Conservation (phyloP, 2,113 vertebrate genomes). For the Chaetorhynchus papuensis region DNA sequence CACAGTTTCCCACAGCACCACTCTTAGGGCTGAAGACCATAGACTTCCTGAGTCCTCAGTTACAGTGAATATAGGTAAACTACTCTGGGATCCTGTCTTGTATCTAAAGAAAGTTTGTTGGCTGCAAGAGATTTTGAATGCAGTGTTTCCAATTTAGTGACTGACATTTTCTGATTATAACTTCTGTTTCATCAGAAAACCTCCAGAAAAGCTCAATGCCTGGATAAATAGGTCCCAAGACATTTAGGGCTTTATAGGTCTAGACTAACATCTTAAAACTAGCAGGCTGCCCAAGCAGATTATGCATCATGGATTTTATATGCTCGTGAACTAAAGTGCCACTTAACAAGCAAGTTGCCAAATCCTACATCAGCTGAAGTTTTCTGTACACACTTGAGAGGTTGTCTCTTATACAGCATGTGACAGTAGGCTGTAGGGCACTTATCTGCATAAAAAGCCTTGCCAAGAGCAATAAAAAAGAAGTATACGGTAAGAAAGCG, state of each 20-base stretch:
- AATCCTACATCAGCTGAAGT: background rate
- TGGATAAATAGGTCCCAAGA: conserved; percentile 2
- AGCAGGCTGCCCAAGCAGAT: background rate
- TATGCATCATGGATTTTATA: background rate
- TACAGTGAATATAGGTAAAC: background rate
- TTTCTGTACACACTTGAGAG: background rate
- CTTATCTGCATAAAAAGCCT: background rate
- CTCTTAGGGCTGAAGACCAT: background rate
- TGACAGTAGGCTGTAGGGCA: background rate
- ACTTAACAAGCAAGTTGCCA: conserved; percentile 1
- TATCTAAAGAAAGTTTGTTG: background rate
- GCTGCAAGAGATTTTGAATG: background rate
- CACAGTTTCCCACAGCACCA: background rate
- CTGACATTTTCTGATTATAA: background rate
- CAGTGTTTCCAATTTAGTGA: background rate
- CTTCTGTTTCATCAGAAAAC: background rate
- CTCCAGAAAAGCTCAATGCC: background rate
- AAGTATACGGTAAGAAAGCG: background rate
- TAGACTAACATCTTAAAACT: conserved; percentile 49
- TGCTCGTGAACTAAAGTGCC: background rate
- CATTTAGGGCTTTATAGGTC: conserved; percentile 42
- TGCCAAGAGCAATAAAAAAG: background rate
- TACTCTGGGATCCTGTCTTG: background rate
- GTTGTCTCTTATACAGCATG: background rate
- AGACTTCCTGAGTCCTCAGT: background rate